Evolutionary conservation across 1,140 invertebrate genomes (phyloP), one percentile per base, ranked within the genome.

Genomic region (Dermatophagoides farinae): DNA sequence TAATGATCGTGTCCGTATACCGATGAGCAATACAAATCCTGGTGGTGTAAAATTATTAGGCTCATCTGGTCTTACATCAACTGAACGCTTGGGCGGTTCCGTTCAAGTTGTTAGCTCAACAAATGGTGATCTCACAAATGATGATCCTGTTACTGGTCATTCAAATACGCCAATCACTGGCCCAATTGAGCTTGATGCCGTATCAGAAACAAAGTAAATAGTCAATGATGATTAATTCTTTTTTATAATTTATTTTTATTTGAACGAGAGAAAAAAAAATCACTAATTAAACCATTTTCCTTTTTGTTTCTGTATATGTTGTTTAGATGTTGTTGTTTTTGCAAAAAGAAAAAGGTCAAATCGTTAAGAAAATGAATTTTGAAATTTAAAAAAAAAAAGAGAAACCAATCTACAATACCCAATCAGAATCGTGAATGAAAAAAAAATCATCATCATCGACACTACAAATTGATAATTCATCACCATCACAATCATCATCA

Each of bases 131-230:
- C 74, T 95, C 67, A 88, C 85, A 55, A 83, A 85, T 66, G 91
- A 95, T 74, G 90, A 96, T 76, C 89, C 88, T 25, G 89, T 86
- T 50, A 89, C 87, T 67, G 90, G 88, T 57, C 89, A 93, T 75
- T 93, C 88, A 69, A 93, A 93, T 74, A 92, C 89, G 65, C 90
- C 89, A 62, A 93, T 95, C 70, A 90, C 88, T 62, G 84, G 85
- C 70, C 82, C 82, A 66, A 83, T 86, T 72, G 91, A 95, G 77
- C 83, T 90, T 44, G 91, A 95, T 71, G 83, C 89, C 52, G 71
- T 73, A 38, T 74, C 75, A 62, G 75, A 76, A 68, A 76, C 75
- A 62, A 77, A 76, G 75, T 77, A 72, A 66, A 74, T 52, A 20
- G 5, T n/a, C n/a, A 38, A 41, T 39, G 16, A 20, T 4, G 16